Evolutionary conservation across 2,888 invertebrate species (phyloP).

Genomic region (Danaus chrysippus): DNA sequence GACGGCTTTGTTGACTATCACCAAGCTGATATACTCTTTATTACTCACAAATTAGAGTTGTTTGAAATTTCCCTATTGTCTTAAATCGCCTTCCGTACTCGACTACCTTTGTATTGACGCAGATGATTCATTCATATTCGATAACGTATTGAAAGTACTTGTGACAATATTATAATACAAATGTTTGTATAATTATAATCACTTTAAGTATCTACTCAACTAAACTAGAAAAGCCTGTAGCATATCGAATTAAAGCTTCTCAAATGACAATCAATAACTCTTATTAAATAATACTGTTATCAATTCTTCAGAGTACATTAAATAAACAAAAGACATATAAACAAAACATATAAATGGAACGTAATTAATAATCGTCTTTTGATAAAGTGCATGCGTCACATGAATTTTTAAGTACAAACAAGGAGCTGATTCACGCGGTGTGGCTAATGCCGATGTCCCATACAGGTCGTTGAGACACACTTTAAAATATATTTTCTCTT

Average conservation of each 20-base stretch:
- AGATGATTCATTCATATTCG: slow-evolving; percentile 50
- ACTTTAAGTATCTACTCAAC: too few relatives aligned
- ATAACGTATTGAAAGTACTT: slow-evolving; percentile 29
- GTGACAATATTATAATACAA: slow-evolving; percentile 13
- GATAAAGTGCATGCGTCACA: background rate
- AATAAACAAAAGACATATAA: background rate
- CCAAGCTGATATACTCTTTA: background rate
- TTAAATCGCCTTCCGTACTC: slow-evolving; percentile 6
- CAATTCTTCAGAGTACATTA: too few relatives aligned
- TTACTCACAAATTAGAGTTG: background rate
- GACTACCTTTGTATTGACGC: slow-evolving; percentile 30
- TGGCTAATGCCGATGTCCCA: too few relatives aligned
- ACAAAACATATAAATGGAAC: background rate
- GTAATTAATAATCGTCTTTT: background rate
- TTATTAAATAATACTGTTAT: too few relatives aligned
- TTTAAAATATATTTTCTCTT: too few relatives aligned
- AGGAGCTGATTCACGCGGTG: background rate
- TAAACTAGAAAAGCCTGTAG: too few relatives aligned
- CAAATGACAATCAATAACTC: too few relatives aligned
- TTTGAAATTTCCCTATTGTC: background rate
- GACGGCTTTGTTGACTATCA: slow-evolving; percentile 2
- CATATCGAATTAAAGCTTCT: too few relatives aligned
- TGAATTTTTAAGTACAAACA: background rate
- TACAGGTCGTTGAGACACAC: too few relatives aligned
- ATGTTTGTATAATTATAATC: background rate